Evolutionary conservation across 2,113 vertebrate species (phyloP).

Genomic region (Urocynchramus pylzowi): DNA sequence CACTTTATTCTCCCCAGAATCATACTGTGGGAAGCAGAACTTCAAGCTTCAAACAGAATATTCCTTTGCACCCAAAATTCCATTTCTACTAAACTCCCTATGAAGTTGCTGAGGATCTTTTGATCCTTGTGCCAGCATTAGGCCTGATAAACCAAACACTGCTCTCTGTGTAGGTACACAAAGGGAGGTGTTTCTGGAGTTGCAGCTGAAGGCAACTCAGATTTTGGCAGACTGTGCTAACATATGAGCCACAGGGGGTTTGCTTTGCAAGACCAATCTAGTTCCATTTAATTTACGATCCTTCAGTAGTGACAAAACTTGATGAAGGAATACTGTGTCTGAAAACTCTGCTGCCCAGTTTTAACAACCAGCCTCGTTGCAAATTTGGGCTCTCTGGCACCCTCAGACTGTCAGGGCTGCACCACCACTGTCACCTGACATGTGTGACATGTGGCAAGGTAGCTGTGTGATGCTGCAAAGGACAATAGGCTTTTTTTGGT

Average conservation of each 20-base stretch:
- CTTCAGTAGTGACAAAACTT: not conserved
- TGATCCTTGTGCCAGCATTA: not conserved
- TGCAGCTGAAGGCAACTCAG: not conserved
- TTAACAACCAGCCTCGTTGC: not conserved
- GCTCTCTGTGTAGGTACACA: not conserved
- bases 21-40: not conserved
- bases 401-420: not conserved
- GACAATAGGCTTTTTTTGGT: not conserved
- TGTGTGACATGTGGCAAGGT: not conserved
- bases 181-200: not conserved
- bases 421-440: not conserved
- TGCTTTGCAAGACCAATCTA: not conserved
- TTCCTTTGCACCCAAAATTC: not conserved
- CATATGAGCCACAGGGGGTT: not conserved
- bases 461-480: not conserved
- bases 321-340: not conserved
- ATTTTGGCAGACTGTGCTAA: not conserved
- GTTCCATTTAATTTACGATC: not conserved
- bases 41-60: not conserved
- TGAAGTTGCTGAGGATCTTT: not conserved
- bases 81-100: not conserved
- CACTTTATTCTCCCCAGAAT: not conserved
- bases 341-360: not conserved
- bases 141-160: not conserved
- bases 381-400: not conserved